Conservation (phyloP, 2,113 vertebrate species). For the Rhea pennata region DNA sequence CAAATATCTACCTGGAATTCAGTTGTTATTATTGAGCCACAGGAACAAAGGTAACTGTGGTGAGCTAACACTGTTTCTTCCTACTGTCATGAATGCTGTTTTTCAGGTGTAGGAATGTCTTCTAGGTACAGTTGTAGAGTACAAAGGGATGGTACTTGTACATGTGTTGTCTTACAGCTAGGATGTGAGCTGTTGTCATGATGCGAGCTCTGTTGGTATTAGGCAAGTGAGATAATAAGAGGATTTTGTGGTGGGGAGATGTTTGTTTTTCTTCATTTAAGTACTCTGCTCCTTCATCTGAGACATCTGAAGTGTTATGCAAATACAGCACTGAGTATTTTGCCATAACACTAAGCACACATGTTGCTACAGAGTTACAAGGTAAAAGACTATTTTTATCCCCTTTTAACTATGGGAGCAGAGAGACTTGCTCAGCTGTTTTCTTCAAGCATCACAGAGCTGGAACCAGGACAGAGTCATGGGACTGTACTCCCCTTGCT, state of each 20-base stretch:
- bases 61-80: not conserved
- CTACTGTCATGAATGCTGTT: not conserved
- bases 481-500: not conserved
- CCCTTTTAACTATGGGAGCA: not conserved
- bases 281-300: not conserved
- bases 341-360: not conserved
- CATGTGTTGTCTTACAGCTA: not conserved
- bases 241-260: not conserved
- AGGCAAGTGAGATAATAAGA: not conserved
- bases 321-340: not conserved
- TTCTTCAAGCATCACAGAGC: not conserved
- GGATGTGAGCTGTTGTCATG: not conserved
- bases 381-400: not conserved
- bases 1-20: not conserved
- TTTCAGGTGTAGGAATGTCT: not conserved
- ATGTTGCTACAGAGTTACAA: not conserved
- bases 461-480: not conserved
- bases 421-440: not conserved
- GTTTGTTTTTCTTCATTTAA: not conserved
- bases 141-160: not conserved
- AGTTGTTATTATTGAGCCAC: not conserved
- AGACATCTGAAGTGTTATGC: not conserved
- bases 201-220: not conserved
- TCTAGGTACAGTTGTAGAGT: not conserved
- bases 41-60: not conserved